Percentiles rank a stretch among this genome's conserved stretches.
These are phyloP conservation scores for Tyria jacobaeae DNA, from an alignment of 2,888 invertebrate genomes.

Conservation along the genomic window DNA sequence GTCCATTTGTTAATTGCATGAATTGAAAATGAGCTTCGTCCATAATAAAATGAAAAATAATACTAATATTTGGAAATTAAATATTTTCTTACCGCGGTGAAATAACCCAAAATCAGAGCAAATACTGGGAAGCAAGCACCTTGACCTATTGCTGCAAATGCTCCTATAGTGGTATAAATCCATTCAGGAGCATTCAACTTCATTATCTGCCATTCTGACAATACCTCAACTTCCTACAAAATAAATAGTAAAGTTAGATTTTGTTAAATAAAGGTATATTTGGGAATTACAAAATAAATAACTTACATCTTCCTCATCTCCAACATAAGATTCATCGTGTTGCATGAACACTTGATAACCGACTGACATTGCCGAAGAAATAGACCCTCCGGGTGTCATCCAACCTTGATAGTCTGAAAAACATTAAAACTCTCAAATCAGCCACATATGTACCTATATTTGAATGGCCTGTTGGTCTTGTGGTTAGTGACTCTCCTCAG, in stretches of 20 bases:
- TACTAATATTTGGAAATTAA: background rate
- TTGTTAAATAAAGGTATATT: background rate
- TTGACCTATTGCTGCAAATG: constrained; percentile 87
- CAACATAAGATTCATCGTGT: constrained; percentile 64
- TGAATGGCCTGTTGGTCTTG: no score
- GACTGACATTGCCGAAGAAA: constrained; percentile 74
- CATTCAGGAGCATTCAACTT: constrained; percentile 88
- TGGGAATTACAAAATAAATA: background rate
- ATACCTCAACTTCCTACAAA: constrained; percentile 60
- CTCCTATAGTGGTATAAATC: constrained; percentile 85
- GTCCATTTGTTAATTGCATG: no score
- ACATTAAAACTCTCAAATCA: background rate
- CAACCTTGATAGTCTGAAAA: constrained; percentile 73
- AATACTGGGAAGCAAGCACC: constrained; percentile 89
- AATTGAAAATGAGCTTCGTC: no score
- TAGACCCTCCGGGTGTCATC: constrained; percentile 78
- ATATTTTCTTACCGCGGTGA: constrained; percentile 83
- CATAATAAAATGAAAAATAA: background rate
- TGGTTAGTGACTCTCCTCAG: no score
- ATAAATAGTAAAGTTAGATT: background rate
- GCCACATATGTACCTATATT: no score
- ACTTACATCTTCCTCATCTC: constrained; percentile 71
- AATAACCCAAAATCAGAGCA: constrained; percentile 89
- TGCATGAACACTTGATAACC: constrained; percentile 71
- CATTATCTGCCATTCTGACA: constrained; percentile 83